Evolutionary conservation across 2,888 invertebrate species (phyloP).

Genomic region (Tuberolachnus salignus): DNA sequence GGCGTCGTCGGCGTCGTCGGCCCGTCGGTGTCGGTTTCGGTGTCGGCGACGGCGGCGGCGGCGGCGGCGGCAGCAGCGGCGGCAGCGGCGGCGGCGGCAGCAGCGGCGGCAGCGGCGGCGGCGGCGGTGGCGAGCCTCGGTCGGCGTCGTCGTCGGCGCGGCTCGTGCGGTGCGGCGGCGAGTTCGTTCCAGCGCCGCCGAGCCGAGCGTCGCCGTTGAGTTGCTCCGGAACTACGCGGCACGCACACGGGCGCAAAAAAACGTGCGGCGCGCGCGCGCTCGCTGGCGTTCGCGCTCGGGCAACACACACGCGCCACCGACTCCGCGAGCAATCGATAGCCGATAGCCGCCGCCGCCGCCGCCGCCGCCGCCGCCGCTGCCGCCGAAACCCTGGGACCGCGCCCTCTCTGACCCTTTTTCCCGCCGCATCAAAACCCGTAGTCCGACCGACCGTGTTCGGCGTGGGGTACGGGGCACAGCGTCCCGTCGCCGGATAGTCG

Average conservation of each 20-base stretch:
- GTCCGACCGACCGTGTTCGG: background rate
- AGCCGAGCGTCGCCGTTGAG: conserved; percentile 54
- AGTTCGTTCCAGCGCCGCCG: conserved; percentile 29
- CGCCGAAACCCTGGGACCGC: conserved; percentile 54
- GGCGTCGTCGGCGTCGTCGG: background rate
- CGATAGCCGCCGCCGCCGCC: conserved; percentile 40
- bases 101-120: conserved; percentile 4
- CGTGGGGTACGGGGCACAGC: background rate
- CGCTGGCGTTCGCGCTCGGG: background rate
- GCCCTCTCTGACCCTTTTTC: conserved; percentile 47
- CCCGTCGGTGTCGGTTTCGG: background rate
- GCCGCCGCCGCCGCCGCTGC: conserved; percentile 37
- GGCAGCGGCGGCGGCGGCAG: conserved; percentile 35
- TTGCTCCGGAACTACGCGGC: conserved; percentile 50
- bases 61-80: conserved; percentile 38
- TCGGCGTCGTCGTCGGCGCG: conserved; percentile 37
- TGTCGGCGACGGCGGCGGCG: conserved; percentile 1
- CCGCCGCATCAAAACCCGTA: background rate
- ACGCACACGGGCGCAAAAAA: background rate
- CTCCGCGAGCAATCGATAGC: conserved; percentile 46
- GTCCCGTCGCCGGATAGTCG: background rate
- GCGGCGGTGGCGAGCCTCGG: conserved; percentile 40
- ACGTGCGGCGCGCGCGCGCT: background rate
- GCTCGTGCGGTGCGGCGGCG: conserved; percentile 18
- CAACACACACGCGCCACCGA: background rate